Conservation (phyloP, 2,888 invertebrate genomes). For the Clunio marinus region DNA sequence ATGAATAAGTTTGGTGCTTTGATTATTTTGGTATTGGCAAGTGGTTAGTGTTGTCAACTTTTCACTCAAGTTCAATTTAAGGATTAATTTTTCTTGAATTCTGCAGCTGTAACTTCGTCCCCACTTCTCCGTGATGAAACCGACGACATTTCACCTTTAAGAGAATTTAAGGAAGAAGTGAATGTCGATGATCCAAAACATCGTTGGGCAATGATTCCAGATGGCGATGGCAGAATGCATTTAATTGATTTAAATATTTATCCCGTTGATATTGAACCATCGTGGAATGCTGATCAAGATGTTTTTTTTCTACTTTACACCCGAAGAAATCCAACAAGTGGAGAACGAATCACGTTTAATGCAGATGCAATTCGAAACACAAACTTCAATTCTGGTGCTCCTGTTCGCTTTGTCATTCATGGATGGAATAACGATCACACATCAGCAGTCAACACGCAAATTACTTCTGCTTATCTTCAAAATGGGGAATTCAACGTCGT, state of each 20-base stretch:
- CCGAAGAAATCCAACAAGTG: conserved; percentile 44
- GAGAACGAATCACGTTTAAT: conserved; percentile 43
- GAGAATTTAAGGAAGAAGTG: background rate
- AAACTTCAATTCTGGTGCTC: conserved; percentile 45
- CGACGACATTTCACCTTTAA: background rate
- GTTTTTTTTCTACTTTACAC: conserved; percentile 51
- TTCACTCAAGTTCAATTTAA: too few species aligned
- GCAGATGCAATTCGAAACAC: conserved; percentile 42
- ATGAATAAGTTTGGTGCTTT: too few species aligned
- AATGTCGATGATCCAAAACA: background rate
- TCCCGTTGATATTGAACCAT: background rate
- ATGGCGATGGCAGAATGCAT: background rate
- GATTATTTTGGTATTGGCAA: too few species aligned
- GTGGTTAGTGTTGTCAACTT: too few species aligned
- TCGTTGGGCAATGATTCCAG: background rate
- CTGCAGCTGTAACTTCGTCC: too few species aligned
- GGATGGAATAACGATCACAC: background rate
- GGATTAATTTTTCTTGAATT: too few species aligned
- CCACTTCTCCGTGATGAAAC: too few species aligned
- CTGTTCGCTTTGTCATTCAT: conserved; percentile 41
- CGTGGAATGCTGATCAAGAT: conserved; percentile 42
- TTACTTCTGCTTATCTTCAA: background rate
- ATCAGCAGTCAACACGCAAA: background rate
- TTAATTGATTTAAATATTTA: background rate
- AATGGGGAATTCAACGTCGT: background rate